These are phyloP conservation scores for Dryobates pubescens DNA, from an alignment of 2,797 vertebrate genomes.

Conservation along the genomic window DNA sequence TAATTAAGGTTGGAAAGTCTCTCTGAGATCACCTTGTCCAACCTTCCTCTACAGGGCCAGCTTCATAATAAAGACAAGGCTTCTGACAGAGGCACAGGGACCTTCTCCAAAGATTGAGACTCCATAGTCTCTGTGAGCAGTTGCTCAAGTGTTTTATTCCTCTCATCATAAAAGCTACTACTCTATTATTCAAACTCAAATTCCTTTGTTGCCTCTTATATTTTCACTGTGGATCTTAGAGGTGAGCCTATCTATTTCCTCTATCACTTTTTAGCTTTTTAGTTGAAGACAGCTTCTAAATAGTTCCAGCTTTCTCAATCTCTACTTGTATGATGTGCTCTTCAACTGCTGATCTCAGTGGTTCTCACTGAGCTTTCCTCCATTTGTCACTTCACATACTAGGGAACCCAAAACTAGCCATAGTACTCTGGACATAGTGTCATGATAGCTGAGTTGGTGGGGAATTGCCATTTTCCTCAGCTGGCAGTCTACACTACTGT, in stretches of 20 bases:
- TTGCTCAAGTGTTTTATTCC: not conserved
- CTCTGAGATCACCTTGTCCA: not conserved
- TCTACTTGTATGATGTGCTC: not conserved
- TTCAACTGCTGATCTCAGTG: not conserved
- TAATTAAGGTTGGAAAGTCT: not conserved
- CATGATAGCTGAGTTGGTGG: fast-evolving
- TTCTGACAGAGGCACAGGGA: not conserved
- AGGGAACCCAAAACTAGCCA: too few species aligned
- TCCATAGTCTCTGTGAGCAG: not conserved
- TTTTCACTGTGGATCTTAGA: not conserved
- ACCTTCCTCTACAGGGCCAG: not conserved
- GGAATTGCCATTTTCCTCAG: not conserved
- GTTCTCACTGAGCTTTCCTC: not conserved
- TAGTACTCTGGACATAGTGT: not conserved
- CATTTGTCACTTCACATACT: too few species aligned
- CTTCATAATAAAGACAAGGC: not conserved
- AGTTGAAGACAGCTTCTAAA: not conserved
- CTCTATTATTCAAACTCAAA: not conserved
- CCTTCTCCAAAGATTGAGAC: not conserved
- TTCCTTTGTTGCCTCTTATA: not conserved
- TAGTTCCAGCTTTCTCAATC: not conserved
- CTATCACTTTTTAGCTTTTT: not conserved
- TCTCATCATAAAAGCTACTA: not conserved
- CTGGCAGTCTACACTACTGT: not conserved
- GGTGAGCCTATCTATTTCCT: not conserved